Percentiles rank a stretch among this genome's conserved stretches.
These are phyloP conservation scores for Byasa hedistus DNA, from an alignment of 2,888 invertebrate species.

Conservation along the genomic window DNA sequence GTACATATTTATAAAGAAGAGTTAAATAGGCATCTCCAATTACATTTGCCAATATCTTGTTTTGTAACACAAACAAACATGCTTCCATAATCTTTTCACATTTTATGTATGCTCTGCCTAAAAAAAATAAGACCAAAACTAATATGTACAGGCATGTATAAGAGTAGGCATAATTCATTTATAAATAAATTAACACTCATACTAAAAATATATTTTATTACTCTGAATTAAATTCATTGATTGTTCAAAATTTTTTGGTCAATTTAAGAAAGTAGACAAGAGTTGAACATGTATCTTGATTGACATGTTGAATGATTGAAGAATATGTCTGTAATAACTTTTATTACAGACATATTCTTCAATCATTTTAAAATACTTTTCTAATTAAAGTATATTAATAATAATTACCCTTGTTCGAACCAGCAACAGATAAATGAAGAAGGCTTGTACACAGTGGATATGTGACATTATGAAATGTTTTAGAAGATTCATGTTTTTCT, in stretches of 20 bases:
- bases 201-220: too few species aligned
- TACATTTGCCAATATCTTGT: constrained; percentile 52
- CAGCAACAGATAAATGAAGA: constrained; percentile 63
- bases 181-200: not conserved
- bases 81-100: constrained; percentile 61
- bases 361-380: too few species aligned
- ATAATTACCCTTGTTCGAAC: constrained; percentile 68
- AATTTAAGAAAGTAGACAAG: too few species aligned
- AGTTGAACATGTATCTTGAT: too few species aligned
- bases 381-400: too few species aligned
- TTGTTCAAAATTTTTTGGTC: too few species aligned
- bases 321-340: too few species aligned
- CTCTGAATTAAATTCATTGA: too few species aligned
- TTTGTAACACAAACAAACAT: constrained; percentile 60
- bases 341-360: too few species aligned
- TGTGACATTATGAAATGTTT: constrained; percentile 58
- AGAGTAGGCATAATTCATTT: not conserved
- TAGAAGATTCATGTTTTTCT: constrained; percentile 71
- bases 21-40: constrained; percentile 77
- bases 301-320: too few species aligned
- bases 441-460: constrained; percentile 59
- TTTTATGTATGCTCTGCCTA: constrained; percentile 61
- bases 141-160: not conserved
- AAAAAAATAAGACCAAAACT: constrained; percentile 32
- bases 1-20: constrained; percentile 76